Base-by-base conservation (phyloP, 2,113 vertebrate genomes). In the Sialia sialis region DNA sequence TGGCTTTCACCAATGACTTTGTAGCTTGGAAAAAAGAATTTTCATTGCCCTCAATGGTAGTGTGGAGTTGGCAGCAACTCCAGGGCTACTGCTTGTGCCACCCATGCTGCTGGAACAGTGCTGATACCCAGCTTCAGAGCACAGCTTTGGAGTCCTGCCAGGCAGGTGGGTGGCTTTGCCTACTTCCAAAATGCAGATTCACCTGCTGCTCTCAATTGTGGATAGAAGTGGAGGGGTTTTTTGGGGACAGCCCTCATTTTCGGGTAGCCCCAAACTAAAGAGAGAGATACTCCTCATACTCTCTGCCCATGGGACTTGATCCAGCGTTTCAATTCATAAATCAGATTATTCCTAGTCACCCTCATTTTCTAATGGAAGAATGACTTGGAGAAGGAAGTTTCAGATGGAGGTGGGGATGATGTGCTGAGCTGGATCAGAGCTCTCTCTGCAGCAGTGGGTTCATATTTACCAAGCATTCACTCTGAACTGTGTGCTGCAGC, bases 261-360 rank as follows among this genome's bases (percentile, higher is more conserved):
- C 46, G 66, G 26, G 29, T 38, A 46, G 38, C 17, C 14, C 26
- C 55, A 67, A 14, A 17, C 48, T 58, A 27, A 73, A 52, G 32
- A 19, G 20, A 51, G 20, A 34, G 52, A 1, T 8, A 7, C 12
- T 39, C 21, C 32, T 78, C 0, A 0, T 29, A 59, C 6, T 69
- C n/a, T 87, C n/a, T 74, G 8, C 66, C 1, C 0, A 2, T 51
- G 60, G 22, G 52, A 55, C 36, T 67, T 29, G 36, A 64, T 25
- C 34, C 60, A 36, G 39, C 34, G 76, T 49, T 92, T 60, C 39
- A 29, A 1, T 62, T 52, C 26, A 54, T 59, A 38, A 62, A 80
- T 22, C 44, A 44, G 26, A 23, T 80, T 64, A 25, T 22, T 52
- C 44, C 19, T 49, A 11, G 41, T 66, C 41, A 30, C 30, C 21